Base-by-base conservation (phyloP, 1,140 invertebrate genomes). In the Palaemon carinicauda region DNA sequence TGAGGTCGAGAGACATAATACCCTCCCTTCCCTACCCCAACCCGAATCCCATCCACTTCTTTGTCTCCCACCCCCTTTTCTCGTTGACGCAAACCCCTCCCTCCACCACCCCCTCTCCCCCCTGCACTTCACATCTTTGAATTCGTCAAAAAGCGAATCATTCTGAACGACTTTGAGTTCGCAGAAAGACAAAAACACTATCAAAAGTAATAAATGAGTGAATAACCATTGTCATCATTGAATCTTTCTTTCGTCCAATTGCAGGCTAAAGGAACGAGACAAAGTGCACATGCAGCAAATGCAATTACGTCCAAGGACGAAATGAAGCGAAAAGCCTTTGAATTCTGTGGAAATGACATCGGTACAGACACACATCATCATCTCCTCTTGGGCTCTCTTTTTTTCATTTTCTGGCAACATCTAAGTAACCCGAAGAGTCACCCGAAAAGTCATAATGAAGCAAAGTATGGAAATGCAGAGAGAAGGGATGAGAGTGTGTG, bases 381-480 rank as follows among this genome's bases (percentile, higher is more conserved):
- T 24, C 41, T 53, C 77, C 41, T 79, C 41, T 51, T 53, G 50
- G 41, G 14, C n/a, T 41, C 31, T 17, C 33, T 24, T 50, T 10
- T 56, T 24, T 41, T 27, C 65, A 51, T 69, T 52, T 51, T 41
- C 80, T 74, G 15, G 15, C 82, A 31, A 56, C 82, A 51, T 79
- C 75, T 79, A 78, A 41, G 54, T 71, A 65, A 71, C 75, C 82
- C 82, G 31, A 54, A 78, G 56, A 50, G 74, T 31, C 82, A 79
- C 82, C 75, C 41, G 41, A 85, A 79, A 85, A 85, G 82, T 82
- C 74, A 82, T 87, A 87, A 87, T 87, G 86, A 87, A 82, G 86
- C 80, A 71, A 87, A 87, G 80, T 87, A 87, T 87, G 86, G 86
- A 87, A 82, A 87, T 87, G 86, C 86, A 87, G 80, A 87, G 79